Evolutionary conservation across 2,888 invertebrate genomes (phyloP), one percentile per base, ranked within the genome.

Genomic region (Lasioglossum figueresi): DNA sequence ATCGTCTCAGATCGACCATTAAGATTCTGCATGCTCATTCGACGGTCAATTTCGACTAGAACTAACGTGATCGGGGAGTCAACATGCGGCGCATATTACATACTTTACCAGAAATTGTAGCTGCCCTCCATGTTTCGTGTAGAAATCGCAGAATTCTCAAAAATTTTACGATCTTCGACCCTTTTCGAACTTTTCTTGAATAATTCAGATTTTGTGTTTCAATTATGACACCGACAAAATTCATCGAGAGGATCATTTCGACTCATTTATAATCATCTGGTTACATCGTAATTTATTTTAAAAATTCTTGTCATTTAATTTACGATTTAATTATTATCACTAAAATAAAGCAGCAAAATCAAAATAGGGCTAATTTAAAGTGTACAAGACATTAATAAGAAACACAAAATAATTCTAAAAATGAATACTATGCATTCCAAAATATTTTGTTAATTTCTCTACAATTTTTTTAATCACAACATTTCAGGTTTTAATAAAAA

Each of bases 91-190:
- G 37, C 43, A 45, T n/a, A 8, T 71, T 71, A n/a, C 71, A 71
- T 71, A 71, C 71, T 43, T 71, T 71, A 71, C 71, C 71, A 37
- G 43, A 43, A 71, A 71, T 27, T 14, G 40, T 14, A 16, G 71
- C 27, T 4, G 37, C n/a, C 27, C 71, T 14, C n/a, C 43, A 14
- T 43, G 71, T 71, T 43, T 71, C 45, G 71, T 43, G 71, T 37
- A 27, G 43, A 43, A 27, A n/a, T 27, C 71, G 43, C 27, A 31
- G 27, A 71, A 27, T 71, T 43, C 27, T 71, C 16, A 71, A 71
- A 37, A 40, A 70, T 40, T 70, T 40, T 70, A 40, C 40, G 37
- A n/a, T 40, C 70, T 19, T 43, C 27, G 43, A 16, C 43, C 71
- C 43, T 23, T 23, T 40, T 71, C 2, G 43, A 10, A 43, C n/a